Percentiles rank a stretch among this genome's conserved stretches.
phyloP scores from a whole-genome alignment of 2,888 invertebrate genomes.

The Alsophila aescularia region DNA sequence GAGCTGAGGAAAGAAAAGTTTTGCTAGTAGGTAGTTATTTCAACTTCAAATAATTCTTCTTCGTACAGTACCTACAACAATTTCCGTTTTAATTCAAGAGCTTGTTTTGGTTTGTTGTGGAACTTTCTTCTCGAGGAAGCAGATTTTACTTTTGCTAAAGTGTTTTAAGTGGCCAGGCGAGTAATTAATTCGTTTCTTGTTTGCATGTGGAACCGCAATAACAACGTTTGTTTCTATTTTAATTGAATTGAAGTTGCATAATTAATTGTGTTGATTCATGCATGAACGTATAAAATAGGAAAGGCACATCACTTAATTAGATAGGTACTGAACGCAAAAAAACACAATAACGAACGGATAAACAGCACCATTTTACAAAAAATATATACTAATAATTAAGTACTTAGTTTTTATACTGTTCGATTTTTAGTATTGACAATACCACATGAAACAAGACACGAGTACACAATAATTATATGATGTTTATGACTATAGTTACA shows the following conservation, averaged over 20 bases:
- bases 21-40: slow-evolving; percentile 58
- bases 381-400: no score
- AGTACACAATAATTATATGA: no score
- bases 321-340: no score
- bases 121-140: slow-evolving; percentile 47
- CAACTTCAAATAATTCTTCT: slow-evolving; percentile 63
- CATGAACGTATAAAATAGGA: no score
- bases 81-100: slow-evolving; percentile 57
- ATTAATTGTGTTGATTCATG: neutral
- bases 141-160: slow-evolving; percentile 32
- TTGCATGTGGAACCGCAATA: neutral
- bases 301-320: no score
- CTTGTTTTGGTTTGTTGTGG: slow-evolving; percentile 50
- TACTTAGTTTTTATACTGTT: no score
- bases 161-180: slow-evolving; percentile 26
- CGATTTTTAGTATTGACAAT: no score
- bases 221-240: slow-evolving; percentile 13
- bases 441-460: no score
- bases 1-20: slow-evolving; percentile 59
- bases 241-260: no score
- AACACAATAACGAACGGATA: no score
- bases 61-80: slow-evolving; percentile 43
- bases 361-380: no score
- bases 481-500: neutral
- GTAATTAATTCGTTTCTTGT: slow-evolving; percentile 5